Base-by-base conservation (phyloP, 2,888 invertebrate genomes). In the Nudaria mundana region DNA sequence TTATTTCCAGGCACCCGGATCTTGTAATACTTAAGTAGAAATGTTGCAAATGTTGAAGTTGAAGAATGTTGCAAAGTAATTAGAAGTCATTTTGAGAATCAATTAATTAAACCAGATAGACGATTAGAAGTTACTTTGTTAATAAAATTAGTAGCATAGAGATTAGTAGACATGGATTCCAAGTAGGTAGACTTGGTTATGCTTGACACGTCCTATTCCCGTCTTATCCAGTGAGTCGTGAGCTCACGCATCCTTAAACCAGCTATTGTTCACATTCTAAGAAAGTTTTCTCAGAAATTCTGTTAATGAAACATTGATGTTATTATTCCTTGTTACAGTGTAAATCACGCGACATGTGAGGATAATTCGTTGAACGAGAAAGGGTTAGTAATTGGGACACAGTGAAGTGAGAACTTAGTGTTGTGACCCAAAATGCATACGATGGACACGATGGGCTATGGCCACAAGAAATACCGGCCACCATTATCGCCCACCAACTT, bases 381-480 rank as follows among this genome's bases (percentile, higher is more conserved):
- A 16, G 25, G 15, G 29, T 28, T 16, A 14, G 16, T 16, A 16
- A 43, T 41, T 30, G 35, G 40, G 34, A 48, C 31, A 36, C 23
- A 41, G 64, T 53, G 45, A 39, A 52, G 68, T 56, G 64, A 62
- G 55, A 65, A 53, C 53, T 51, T 61, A 60, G 60, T 52, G 49
- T 48, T 40, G 52, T 47, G 44, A 30, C 52, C 38, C 58, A 71
- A 48, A 47, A 88, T 88, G 88, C 86, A 87, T 51, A 90, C 89
- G 20, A 91, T 92, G 91, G 91, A 92, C 69, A 91, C 91, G 29
- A 89, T 92, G 89, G 91, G 91, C 71, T 91, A 89, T 65, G 87
- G 91, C 68, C 91, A 91, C 76, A 90, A 90, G 78, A 92, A 92
- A 71, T 91, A 90, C 73, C 88, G 92, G 71, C 91, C 91, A 48